A percentile compares a stretch with the other conserved stretches of the same genome.
These are phyloP conservation scores for Myathropa florea DNA, from an alignment of 2,888 invertebrate genomes.

Conservation along the genomic window DNA sequence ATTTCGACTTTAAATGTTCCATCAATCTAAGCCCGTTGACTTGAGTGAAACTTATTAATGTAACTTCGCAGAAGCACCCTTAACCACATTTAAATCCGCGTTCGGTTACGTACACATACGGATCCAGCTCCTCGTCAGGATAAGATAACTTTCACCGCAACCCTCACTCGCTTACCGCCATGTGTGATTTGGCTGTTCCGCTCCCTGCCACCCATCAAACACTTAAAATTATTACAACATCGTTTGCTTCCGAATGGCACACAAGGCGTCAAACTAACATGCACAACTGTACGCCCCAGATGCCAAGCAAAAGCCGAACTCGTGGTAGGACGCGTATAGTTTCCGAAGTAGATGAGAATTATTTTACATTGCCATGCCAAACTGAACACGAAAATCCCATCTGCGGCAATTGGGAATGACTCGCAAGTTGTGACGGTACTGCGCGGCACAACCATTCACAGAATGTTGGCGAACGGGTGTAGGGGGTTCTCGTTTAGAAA, in stretches of 20 bases:
- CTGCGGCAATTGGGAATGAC: slow-evolving; percentile 55
- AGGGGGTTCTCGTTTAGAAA: slow-evolving; percentile 5
- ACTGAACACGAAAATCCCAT: slow-evolving; percentile 62
- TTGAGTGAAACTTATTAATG: slow-evolving; percentile 29
- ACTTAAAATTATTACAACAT: slow-evolving; percentile 66
- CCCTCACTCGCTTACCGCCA: not conserved
- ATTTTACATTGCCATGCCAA: slow-evolving; percentile 48
- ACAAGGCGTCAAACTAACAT: slow-evolving; percentile 55
- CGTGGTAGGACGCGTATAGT: slow-evolving; percentile 48
- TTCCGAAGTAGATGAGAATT: slow-evolving; percentile 42
- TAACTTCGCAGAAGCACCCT: slow-evolving; percentile 7
- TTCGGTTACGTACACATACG: not conserved
- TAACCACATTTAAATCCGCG: slow-evolving; percentile 22
- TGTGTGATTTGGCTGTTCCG: not conserved
- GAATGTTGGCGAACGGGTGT: not conserved
- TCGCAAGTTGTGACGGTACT: slow-evolving; percentile 38
- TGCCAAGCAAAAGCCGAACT: slow-evolving; percentile 34
- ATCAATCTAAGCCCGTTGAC: slow-evolving; percentile 6
- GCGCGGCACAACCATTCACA: not conserved
- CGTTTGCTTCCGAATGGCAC: slow-evolving; percentile 55
- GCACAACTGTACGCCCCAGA: slow-evolving; percentile 9
- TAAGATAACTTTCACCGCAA: slow-evolving; percentile 15
- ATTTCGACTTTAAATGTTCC: slow-evolving; percentile 1
- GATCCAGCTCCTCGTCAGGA: not conserved
- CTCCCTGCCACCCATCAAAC: slow-evolving; percentile 6